Evolutionary conservation across 2,888 invertebrate genomes (phyloP).

Genomic region (Anarsia innoxiella): DNA sequence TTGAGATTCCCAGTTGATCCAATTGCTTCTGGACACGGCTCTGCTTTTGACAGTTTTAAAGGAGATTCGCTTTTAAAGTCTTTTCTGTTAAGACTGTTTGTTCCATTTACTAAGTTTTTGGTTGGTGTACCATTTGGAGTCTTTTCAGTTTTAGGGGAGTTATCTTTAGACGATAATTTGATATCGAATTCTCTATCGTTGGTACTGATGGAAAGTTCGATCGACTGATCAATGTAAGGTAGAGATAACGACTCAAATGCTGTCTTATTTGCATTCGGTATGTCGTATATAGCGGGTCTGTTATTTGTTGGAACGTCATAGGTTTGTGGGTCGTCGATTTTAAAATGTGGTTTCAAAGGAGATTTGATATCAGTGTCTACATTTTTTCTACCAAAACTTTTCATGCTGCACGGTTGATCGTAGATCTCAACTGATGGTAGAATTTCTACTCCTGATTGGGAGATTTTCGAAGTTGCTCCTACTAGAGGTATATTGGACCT

Average conservation of each 20-base stretch:
- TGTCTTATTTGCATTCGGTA: slow-evolving; percentile 54
- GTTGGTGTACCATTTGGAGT: slow-evolving; percentile 42
- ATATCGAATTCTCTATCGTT: slow-evolving; percentile 70
- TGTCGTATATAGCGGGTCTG: slow-evolving; percentile 62
- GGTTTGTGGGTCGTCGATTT: slow-evolving; percentile 47
- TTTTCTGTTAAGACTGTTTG: slow-evolving; percentile 60
- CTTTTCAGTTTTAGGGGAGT: slow-evolving; percentile 44
- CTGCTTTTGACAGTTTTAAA: slow-evolving; percentile 46
- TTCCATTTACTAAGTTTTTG: slow-evolving; percentile 43
- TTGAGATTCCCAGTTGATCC: slow-evolving; percentile 67
- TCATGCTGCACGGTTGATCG: slow-evolving; percentile 49
- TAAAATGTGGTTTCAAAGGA: slow-evolving; percentile 47
- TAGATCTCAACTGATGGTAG: slow-evolving; percentile 65
- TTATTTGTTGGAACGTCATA: slow-evolving; percentile 69
- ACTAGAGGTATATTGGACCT: slow-evolving; percentile 66
- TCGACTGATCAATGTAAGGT: slow-evolving; percentile 67
- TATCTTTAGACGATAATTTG: slow-evolving; percentile 59
- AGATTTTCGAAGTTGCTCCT: slow-evolving; percentile 69
- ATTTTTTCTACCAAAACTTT: slow-evolving; percentile 33
- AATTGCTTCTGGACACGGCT: slow-evolving; percentile 52
- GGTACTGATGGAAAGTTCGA: slow-evolving; percentile 63
- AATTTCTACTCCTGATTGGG: slow-evolving; percentile 65
- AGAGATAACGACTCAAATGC: slow-evolving; percentile 63
- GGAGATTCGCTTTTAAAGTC: slow-evolving; percentile 48
- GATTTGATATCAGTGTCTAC: slow-evolving; percentile 35